Evolutionary conservation across 2,113 vertebrate genomes (phyloP).

Genomic region (Sapayoa aenigma): DNA sequence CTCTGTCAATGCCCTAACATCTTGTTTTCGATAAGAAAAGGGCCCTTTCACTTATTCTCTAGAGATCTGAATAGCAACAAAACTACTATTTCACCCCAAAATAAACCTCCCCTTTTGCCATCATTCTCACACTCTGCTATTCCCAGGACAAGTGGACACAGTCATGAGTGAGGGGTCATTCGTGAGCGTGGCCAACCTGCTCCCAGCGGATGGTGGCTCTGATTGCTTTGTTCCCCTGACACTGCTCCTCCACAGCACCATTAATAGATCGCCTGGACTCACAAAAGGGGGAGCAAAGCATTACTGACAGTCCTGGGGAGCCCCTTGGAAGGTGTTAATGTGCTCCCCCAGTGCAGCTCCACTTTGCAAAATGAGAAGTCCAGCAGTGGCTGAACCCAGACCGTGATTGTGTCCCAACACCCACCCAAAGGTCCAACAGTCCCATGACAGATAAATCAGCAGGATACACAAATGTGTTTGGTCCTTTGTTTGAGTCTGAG

Average conservation of each 20-base stretch:
- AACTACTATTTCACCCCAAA: neutral
- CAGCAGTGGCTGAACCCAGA: neutral
- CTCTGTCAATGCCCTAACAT: neutral
- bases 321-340: neutral
- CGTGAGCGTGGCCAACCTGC: neutral
- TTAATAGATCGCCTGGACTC: neutral
- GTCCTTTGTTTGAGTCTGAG: neutral
- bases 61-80: neutral
- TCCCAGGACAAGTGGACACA: accelerated
- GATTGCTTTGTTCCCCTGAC: slow-evolving; percentile 24
- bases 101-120: neutral
- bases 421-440: neutral
- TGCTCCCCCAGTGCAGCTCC: neutral
- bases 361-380: neutral
- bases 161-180: neutral
- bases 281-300: neutral
- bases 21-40: neutral
- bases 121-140: neutral
- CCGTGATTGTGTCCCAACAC: accelerated
- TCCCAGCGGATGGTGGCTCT: slow-evolving; percentile 44
- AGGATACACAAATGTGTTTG: neutral
- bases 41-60: neutral
- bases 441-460: neutral
- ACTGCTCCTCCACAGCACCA: neutral
- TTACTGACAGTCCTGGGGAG: neutral